phyloP scores from a whole-genome alignment of 2,888 invertebrate genomes.

The Pediacus dermestoides region DNA sequence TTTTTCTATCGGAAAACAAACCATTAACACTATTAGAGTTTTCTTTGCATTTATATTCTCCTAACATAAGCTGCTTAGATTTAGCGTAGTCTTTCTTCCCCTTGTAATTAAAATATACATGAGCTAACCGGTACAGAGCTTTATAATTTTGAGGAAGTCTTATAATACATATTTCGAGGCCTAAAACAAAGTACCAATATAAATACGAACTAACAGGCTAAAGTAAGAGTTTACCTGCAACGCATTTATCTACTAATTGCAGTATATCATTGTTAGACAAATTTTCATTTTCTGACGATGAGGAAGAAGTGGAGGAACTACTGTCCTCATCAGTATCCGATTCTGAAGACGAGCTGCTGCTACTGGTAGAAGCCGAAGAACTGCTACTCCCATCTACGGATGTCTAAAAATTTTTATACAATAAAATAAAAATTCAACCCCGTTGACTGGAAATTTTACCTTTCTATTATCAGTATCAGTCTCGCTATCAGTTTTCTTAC shows the following conservation, averaged over 20 bases:
- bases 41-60: constrained; percentile 63
- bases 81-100: constrained; percentile 64
- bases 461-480: constrained; percentile 32
- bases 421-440: constrained; percentile 15
- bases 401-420: constrained; percentile 21
- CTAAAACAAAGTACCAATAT: constrained; percentile 47
- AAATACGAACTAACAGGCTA: not conserved
- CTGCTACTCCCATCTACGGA: constrained; percentile 27
- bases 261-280: constrained; percentile 42
- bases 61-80: constrained; percentile 68
- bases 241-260: constrained; percentile 42
- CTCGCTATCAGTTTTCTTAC: constrained; percentile 25
- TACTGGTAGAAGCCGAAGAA: constrained; percentile 49
- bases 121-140: constrained; percentile 81
- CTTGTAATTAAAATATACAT: constrained; percentile 72
- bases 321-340: constrained; percentile 56
- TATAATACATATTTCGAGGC: constrained; percentile 78
- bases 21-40: constrained; percentile 72
- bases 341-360: constrained; percentile 52
- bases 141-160: constrained; percentile 92
- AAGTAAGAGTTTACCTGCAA: constrained; percentile 33
- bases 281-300: constrained; percentile 41
- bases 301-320: constrained; percentile 44
- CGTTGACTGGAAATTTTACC: constrained; percentile 24
- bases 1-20: constrained; percentile 80